phyloP scores from a whole-genome alignment of 2,888 invertebrate genomes.

The Dyspetes luteomarginatus region DNA sequence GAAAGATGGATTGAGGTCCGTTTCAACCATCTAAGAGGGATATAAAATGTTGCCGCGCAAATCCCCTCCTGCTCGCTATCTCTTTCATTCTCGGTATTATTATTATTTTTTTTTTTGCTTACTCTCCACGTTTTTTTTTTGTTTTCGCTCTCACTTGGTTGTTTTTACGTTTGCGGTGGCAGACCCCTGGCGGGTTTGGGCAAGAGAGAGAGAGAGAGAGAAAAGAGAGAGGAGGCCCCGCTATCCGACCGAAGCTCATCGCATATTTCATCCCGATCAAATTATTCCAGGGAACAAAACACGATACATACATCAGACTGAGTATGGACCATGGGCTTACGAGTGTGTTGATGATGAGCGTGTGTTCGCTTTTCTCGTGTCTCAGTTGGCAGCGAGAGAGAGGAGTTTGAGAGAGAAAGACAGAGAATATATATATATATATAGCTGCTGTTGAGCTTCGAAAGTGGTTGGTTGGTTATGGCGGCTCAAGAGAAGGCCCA shows the following conservation, averaged over 20 bases:
- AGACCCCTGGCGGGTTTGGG: conserved; percentile 27
- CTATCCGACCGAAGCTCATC: conserved; percentile 74
- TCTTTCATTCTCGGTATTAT: conserved; percentile 50
- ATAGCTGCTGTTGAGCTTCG: conserved; percentile 19
- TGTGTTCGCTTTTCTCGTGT: conserved; percentile 23
- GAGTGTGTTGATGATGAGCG: conserved; percentile 10
- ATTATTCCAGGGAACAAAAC: conserved; percentile 76
- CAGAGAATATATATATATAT: conserved; percentile 24
- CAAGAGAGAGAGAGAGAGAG: conserved; percentile 33
- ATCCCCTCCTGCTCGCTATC: conserved; percentile 58
- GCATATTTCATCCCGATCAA: conserved; percentile 77
- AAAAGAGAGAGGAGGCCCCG: conserved; percentile 60
- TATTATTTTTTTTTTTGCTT: neutral
- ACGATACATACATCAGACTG: conserved; percentile 69
- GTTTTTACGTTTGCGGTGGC: conserved; percentile 25
- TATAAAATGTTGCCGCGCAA: conserved; percentile 68
- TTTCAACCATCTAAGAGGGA: conserved; percentile 67
- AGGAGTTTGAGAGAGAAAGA: conserved; percentile 13
- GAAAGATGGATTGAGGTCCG: conserved; percentile 74
- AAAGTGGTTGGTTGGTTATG: conserved; percentile 47
- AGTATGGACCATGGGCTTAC: conserved; percentile 54
- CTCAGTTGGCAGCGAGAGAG: conserved; percentile 15
- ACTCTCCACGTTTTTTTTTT: conserved; percentile 16
- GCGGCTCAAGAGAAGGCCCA: conserved; percentile 53
- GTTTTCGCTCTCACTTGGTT: conserved; percentile 29